Evolutionary conservation across 2,888 invertebrate species (phyloP).

Genomic region (Watsonalla binaria): DNA sequence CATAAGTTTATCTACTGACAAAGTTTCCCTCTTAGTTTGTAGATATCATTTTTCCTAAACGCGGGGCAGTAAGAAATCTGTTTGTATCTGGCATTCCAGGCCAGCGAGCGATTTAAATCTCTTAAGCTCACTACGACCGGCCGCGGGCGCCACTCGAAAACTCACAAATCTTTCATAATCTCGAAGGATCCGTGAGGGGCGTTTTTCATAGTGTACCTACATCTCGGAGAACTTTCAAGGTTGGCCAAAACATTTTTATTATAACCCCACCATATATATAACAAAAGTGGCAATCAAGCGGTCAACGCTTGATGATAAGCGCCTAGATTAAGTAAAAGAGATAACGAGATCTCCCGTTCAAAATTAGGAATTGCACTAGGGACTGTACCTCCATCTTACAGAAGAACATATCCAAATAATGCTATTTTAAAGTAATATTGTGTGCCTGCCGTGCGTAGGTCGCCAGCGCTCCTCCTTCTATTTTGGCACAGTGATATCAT

Average conservation of each 20-base stretch:
- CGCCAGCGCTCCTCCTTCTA: no score
- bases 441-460: no score
- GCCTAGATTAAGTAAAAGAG: no score
- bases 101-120: conserved; percentile 77
- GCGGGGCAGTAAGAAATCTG: conserved; percentile 66
- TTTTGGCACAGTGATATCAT: no score
- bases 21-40: conserved; percentile 14
- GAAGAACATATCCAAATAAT: no score
- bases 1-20: conserved; percentile 25
- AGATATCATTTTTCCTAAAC: conserved; percentile 48
- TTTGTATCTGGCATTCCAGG: conserved; percentile 75
- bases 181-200: conserved; percentile 64
- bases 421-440: no score
- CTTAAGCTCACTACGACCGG: conserved; percentile 71
- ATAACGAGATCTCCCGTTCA: no score
- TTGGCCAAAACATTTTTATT: conserved; percentile 19
- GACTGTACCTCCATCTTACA: no score
- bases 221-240: conserved; percentile 26
- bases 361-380: no score
- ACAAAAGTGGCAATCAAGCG: no score
- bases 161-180: conserved; percentile 80
- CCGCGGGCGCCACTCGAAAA: conserved; percentile 62
- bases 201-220: conserved; percentile 64
- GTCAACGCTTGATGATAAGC: no score
- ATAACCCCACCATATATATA: neutral